Base-by-base conservation (phyloP, 2,797 vertebrate species). In the Calcarius lapponicus region DNA sequence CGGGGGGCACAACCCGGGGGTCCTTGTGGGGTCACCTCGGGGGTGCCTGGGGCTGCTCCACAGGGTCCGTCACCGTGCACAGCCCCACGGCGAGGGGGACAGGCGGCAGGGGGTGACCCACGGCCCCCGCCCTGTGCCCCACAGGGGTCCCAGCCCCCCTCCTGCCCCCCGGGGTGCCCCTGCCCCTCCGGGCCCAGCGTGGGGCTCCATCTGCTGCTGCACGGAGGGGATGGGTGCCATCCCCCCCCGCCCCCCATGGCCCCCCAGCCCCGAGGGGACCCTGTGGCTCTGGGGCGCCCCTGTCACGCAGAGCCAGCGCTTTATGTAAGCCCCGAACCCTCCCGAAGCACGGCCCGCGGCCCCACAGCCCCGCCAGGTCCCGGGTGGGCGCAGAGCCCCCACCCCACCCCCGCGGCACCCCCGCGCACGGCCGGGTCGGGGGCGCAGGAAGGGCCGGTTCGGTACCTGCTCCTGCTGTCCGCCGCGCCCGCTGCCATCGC, bases 381-480 rank as follows among this genome's bases (percentile, higher is more conserved):
- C 13, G 25, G 60, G 71, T 9, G 71, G 81, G 61, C 69, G 22
- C 57, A 8, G 70, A 2, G 36, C 15, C 70, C 51, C 26, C 7
- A 6, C n/a, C n/a, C n/a, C n/a, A 1, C 3, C 51, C 48, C 7
- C 1, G 26, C 65, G 20, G 53, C 28, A 11, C 18, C 54, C 45
- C 28, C 38, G 3, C 8, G 38, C n/a, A 25, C 42, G 47, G 10
- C 51, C 28, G 5, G 16, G 11, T 20, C 4, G 4, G 53, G 29
- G 51, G 20, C 5, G 19, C n/a, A 6, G 34, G 29, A 0, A 4
- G 11, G 26, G 11, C 17, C 6, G 6, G 48, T 34, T 26, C 50
- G 40, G 36, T 94, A 94, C 95, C 96, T 95, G 76, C 36, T 91
- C 64, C 11, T 87, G 43, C 66, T 10, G 57, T 51, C 66, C 32